Conservation (phyloP, 2,797 vertebrate genomes). For the Triplophysa yarkandensis region DNA sequence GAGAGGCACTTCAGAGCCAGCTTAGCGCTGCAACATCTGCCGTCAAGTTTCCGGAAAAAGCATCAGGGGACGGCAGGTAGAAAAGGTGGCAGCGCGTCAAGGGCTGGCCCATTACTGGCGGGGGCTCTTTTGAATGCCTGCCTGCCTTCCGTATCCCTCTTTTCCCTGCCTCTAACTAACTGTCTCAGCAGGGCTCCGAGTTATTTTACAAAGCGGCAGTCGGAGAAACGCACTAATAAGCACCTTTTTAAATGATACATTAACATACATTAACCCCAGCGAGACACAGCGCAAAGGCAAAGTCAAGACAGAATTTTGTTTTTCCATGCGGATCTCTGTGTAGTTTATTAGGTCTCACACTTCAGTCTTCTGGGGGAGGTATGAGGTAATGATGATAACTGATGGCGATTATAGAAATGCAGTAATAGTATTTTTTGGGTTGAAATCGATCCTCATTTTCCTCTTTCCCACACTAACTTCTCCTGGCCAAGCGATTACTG, state of each 20-base stretch:
- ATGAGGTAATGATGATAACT: slow-evolving; percentile 56
- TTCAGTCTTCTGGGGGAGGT: slow-evolving; percentile 19
- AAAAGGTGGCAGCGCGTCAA: slow-evolving; percentile 71
- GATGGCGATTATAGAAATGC: slow-evolving; percentile 28
- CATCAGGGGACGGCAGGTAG: slow-evolving; percentile 91
- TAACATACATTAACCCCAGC: slow-evolving; percentile 61
- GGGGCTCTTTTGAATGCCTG: slow-evolving; percentile 79
- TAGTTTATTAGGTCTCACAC: not conserved
- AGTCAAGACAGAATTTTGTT: slow-evolving; percentile 35
- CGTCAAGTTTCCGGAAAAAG: slow-evolving; percentile 85
- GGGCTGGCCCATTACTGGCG: slow-evolving; percentile 75
- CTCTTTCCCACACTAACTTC: slow-evolving; percentile 6
- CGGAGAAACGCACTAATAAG: slow-evolving; percentile 77
- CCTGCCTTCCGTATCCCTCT: slow-evolving; percentile 29
- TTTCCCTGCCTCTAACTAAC: slow-evolving; percentile 66
- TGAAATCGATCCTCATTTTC: slow-evolving; percentile 20
- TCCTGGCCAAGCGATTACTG: not conserved
- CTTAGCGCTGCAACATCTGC: slow-evolving; percentile 90
- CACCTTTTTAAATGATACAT: slow-evolving; percentile 85
- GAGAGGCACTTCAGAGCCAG: slow-evolving; percentile 95
- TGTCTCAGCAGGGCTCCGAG: slow-evolving; percentile 71
- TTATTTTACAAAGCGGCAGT: slow-evolving; percentile 83
- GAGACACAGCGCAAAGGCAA: slow-evolving; percentile 51
- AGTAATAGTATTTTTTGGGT: slow-evolving; percentile 7
- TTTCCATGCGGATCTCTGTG: slow-evolving; percentile 42